Conservation (phyloP, 2,113 vertebrate genomes). For the Muscicapa adusta region DNA sequence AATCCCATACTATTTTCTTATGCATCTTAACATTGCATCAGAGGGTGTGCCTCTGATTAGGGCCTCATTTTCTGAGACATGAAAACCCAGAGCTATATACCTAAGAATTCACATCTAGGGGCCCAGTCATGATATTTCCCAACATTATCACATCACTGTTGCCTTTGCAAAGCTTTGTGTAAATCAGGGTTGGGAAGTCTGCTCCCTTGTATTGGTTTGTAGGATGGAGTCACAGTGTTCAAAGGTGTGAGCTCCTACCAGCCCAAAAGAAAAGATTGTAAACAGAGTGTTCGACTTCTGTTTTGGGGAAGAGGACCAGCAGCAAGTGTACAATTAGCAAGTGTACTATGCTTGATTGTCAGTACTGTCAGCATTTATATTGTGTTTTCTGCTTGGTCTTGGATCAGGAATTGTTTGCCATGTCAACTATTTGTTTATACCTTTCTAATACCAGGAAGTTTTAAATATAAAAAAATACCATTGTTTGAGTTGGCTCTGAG, state of each 20-base stretch:
- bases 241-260: not conserved
- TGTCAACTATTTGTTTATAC: not conserved
- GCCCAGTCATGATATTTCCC: not conserved
- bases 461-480: not conserved
- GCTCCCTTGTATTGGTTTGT: rapidly evolving
- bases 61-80: not conserved
- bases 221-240: not conserved
- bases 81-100: not conserved
- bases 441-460: not conserved
- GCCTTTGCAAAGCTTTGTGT: not conserved
- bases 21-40: not conserved
- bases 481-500: not conserved
- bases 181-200: not conserved
- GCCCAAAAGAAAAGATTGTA: not conserved
- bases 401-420: not conserved
- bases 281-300: not conserved
- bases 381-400: not conserved
- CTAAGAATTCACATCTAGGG: not conserved
- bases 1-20: not conserved
- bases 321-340: not conserved
- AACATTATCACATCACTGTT: not conserved
- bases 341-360: not conserved
- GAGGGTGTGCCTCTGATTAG: not conserved
- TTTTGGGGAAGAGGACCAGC: not conserved
- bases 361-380: not conserved